Percentiles rank a stretch among this genome's conserved stretches.
phyloP scores from a whole-genome alignment of 2,113 vertebrate species.

The Capra hircus region DNA sequence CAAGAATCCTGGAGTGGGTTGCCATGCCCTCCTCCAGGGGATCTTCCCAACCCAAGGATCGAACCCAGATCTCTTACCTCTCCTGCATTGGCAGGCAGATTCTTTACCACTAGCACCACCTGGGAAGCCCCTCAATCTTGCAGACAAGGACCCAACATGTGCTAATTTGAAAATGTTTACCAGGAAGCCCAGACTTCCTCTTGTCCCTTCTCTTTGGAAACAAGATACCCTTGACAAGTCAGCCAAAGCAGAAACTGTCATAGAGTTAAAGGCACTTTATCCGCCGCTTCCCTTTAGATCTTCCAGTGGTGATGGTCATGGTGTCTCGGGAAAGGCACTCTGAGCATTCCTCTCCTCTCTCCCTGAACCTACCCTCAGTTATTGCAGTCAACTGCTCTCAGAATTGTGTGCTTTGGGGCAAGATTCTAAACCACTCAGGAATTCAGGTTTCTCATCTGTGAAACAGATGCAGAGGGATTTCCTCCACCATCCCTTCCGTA shows the following conservation, averaged over 20 bases:
- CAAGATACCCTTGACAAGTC: not conserved
- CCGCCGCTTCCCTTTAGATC: not conserved
- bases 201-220: not conserved
- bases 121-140: not conserved
- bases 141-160: not conserved
- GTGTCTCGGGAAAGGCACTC: not conserved
- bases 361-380: not conserved
- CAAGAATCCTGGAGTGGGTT: not conserved
- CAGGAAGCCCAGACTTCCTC: too few relatives aligned
- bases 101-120: not conserved
- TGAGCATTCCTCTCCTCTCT: not conserved
- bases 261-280: not conserved
- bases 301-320: fast-evolving
- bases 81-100: not conserved
- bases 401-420: not conserved
- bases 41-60: not conserved
- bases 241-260: not conserved
- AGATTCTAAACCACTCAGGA: not conserved
- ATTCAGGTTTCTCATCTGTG: not conserved
- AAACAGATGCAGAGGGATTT: too few relatives aligned
- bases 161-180: not conserved
- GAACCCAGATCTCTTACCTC: not conserved
- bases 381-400: not conserved
- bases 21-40: not conserved
- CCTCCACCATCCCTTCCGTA: fast-evolving